Evolutionary conservation across 2,888 invertebrate genomes (phyloP).

Genomic region (Sesia bembeciformis): DNA sequence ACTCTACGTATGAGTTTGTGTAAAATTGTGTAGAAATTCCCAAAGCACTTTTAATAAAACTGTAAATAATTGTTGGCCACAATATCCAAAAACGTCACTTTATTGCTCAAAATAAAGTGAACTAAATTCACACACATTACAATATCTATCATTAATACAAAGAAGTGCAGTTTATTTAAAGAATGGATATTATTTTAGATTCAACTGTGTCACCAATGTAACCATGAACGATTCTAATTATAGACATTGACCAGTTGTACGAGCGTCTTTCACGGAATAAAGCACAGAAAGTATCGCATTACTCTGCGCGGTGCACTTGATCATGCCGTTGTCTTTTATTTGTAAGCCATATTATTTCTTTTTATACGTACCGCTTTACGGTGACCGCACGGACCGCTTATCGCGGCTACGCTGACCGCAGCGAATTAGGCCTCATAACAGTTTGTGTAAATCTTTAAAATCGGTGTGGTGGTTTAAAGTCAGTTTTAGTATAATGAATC

Average conservation of each 20-base stretch:
- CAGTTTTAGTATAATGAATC: too few species aligned
- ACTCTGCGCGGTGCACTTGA: slow-evolving; percentile 65
- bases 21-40: too few species aligned
- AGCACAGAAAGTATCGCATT: slow-evolving; percentile 59
- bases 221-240: slow-evolving; percentile 42
- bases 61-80: too few species aligned
- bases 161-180: slow-evolving; percentile 9
- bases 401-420: slow-evolving; percentile 29
- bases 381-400: slow-evolving; percentile 52
- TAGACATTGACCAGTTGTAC: slow-evolving; percentile 30
- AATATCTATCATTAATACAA: too few species aligned
- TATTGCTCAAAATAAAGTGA: too few species aligned
- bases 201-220: slow-evolving; percentile 27
- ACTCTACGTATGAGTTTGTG: too few species aligned
- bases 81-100: too few species aligned
- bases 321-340: slow-evolving; percentile 66
- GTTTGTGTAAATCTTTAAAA: slow-evolving; percentile 30
- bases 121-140: too few species aligned
- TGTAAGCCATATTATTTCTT: slow-evolving; percentile 32
- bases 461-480: slow-evolving; percentile 8
- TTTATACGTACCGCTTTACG: slow-evolving; percentile 48
- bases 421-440: slow-evolving; percentile 25
- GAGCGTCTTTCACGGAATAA: slow-evolving; percentile 30
- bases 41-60: too few species aligned
- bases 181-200: slow-evolving; percentile 17